Percentiles rank a stretch among this genome's conserved stretches.
Conservation (phyloP, 2,888 invertebrate genomes). For the Fabriciana adippe region DNA sequence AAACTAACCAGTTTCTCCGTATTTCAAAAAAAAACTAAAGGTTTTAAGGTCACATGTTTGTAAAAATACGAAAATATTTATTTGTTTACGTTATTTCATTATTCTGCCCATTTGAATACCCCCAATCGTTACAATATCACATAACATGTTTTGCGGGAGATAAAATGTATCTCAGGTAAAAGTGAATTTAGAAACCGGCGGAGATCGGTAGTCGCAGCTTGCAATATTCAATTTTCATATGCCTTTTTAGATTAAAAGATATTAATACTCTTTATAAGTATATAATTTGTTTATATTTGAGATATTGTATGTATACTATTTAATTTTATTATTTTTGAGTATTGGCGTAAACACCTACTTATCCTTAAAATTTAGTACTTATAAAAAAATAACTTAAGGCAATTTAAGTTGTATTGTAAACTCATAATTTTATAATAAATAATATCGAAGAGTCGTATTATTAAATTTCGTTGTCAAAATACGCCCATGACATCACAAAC, state of each 20-base stretch:
- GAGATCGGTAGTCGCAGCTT: no score
- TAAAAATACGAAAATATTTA: not conserved
- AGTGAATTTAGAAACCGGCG: not conserved
- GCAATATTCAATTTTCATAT: no score
- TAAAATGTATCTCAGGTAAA: conserved; percentile 4
- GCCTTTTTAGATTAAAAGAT: no score
- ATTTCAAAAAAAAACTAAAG: not conserved
- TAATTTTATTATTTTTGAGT: no score
- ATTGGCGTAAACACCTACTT: no score
- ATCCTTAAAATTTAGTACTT: no score
- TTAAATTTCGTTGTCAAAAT: conserved; percentile 16
- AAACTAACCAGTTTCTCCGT: no score
- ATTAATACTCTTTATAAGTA: no score
- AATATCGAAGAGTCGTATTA: conserved; percentile 1
- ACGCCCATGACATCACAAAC: not conserved
- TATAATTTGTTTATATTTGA: no score
- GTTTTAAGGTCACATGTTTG: no score
- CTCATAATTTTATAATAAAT: not conserved
- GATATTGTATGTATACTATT: no score
- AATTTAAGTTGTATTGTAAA: not conserved
- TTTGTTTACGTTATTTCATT: conserved; percentile 9
- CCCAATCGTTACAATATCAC: not conserved
- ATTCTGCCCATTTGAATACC: not conserved
- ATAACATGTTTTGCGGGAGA: not conserved
- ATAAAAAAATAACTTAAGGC: not conserved